phyloP scores from a whole-genome alignment of 2,888 invertebrate genomes.

The Drosophila seclusa region DNA sequence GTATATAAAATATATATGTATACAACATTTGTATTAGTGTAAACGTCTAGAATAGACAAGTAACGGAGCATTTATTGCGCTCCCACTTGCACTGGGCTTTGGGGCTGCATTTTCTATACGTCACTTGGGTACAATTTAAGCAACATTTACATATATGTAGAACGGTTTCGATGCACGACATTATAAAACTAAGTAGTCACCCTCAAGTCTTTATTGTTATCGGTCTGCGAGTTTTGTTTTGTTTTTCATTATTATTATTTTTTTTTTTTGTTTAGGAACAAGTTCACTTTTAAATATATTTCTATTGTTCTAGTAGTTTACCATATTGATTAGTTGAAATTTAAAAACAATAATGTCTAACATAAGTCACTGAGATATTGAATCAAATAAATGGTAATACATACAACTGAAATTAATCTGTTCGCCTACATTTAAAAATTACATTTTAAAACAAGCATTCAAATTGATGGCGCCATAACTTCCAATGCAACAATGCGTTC shows the following conservation, averaged over 20 bases:
- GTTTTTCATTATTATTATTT: slow-evolving; percentile 21
- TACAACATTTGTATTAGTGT: slow-evolving; percentile 12
- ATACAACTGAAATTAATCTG: slow-evolving; percentile 10
- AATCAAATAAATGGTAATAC: slow-evolving; percentile 57
- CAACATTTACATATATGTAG: slow-evolving; percentile 27
- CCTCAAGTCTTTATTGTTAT: slow-evolving; percentile 48
- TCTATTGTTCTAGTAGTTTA: slow-evolving; percentile 39
- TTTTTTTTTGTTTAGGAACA: slow-evolving; percentile 15
- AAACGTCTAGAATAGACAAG: slow-evolving; percentile 28
- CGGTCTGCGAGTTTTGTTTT: slow-evolving; percentile 47
- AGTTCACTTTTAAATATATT: slow-evolving; percentile 14
- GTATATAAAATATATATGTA: slow-evolving; percentile 16
- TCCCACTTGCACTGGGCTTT: slow-evolving; percentile 27
- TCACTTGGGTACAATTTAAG: slow-evolving; percentile 45
- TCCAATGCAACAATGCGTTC: slow-evolving; percentile 28
- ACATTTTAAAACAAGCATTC: background rate
- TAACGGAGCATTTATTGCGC: slow-evolving; percentile 51
- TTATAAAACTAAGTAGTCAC: slow-evolving; percentile 47
- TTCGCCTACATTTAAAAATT: background rate
- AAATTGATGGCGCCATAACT: slow-evolving; percentile 8
- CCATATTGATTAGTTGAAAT: slow-evolving; percentile 55
- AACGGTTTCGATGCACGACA: slow-evolving; percentile 53
- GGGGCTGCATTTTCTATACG: slow-evolving; percentile 50
- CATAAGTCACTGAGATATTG: slow-evolving; percentile 52
- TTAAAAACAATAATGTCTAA: slow-evolving; percentile 44